Evolutionary conservation across 2,797 vertebrate species (phyloP), one percentile per base, ranked within the genome.

Genomic region (Helostoma temminkii): DNA sequence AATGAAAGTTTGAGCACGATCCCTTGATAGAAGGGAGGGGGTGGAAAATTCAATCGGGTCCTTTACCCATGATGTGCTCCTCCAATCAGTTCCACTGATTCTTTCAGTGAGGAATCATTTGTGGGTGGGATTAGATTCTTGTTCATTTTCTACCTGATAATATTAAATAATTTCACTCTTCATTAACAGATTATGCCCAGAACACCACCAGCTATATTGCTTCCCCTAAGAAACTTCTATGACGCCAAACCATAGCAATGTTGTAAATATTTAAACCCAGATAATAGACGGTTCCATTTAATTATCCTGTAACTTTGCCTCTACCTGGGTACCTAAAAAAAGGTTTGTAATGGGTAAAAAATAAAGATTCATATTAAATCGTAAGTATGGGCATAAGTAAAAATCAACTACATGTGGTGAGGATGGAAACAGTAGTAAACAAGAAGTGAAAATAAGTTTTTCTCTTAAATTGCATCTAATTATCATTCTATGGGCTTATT

Each of bases 161-260:
- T 78, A 37, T 52, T 58, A 66, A 58, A 69, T 78, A 87, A 80
- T 86, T 80, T 54, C 41, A 78, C 26, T 34, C 61, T 82, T 83
- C 48, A 76, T 85, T 63, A 78, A 71, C 54, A 59, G 53, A 77
- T 78, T 71, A 76, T 58, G 5, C 14, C 50, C 48, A 39, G n/a
- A 77, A 75, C 28, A 14, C 22, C 26, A 48, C 16, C 0, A 76
- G 47, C 39, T 21, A 25, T 1, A 25, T 72, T 43, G n/a, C 36
- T 30, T 48, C 34, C 49, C 36, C n/a, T 45, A 16, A 42, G 21
- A 47, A n/a, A 1, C 6, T 42, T 69, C 46, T 26, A 45, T n/a
- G 8, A 26, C 15, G 34, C 21, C 16, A 36, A 60, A 63, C 15
- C 43, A 53, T 8, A 45, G n/a, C n/a, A n/a, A n/a, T 18, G 24